A percentile compares a stretch with the other conserved stretches of the same genome.
Conservation (phyloP, 2,888 invertebrate genomes). For the Volucella inflata region DNA sequence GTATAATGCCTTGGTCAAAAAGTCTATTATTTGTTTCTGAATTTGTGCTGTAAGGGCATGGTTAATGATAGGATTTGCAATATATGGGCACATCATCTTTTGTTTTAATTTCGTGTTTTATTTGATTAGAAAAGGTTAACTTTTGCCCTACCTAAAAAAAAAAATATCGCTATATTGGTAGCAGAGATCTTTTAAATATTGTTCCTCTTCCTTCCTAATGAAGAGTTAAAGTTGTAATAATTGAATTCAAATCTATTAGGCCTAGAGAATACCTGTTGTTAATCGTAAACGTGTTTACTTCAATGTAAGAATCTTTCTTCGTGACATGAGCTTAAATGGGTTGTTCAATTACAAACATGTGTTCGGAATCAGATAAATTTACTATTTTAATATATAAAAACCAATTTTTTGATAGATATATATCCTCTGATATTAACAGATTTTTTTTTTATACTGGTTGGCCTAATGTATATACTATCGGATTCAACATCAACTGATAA, state of each 20-base stretch:
- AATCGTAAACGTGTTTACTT: conserved; percentile 2
- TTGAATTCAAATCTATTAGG: no score
- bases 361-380: neutral
- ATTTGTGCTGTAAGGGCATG: neutral
- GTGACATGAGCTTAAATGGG: neutral
- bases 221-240: no score
- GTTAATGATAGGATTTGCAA: neutral
- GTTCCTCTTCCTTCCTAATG: no score
- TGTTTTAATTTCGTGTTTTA: neutral
- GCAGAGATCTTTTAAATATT: no score
- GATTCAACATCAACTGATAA: no score
- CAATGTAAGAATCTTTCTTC: conserved; percentile 2
- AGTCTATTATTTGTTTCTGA: no score
- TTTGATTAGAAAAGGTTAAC: neutral
- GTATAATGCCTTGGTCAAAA: no score
- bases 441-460: neutral
- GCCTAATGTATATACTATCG: no score
- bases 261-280: neutral
- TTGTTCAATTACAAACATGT: neutral
- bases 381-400: neutral
- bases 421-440: neutral
- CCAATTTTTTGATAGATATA: neutral
- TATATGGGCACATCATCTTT: neutral
- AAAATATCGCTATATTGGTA: no score
- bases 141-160: neutral